These are phyloP conservation scores for Ametastegia equiseti DNA, from an alignment of 2,888 invertebrate genomes.

Conservation along the genomic window DNA sequence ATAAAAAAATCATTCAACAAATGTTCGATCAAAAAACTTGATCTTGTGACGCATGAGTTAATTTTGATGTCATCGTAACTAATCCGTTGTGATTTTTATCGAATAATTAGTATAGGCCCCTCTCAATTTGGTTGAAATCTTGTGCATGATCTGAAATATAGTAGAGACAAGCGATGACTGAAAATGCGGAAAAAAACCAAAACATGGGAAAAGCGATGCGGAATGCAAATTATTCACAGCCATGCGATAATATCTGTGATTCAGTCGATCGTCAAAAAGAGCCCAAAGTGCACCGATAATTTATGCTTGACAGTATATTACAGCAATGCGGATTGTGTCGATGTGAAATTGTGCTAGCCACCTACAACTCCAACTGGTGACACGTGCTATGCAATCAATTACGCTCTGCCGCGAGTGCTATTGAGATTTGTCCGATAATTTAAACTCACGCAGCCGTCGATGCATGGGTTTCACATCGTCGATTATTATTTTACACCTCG, in stretches of 20 bases:
- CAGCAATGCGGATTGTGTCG: constrained; percentile 22
- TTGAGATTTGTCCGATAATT: constrained; percentile 45
- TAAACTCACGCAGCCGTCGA: constrained; percentile 21
- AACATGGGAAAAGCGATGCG: too few species aligned
- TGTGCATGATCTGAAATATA: too few species aligned
- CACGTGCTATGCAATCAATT: constrained; percentile 38
- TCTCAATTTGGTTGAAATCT: too few species aligned
- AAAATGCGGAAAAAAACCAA: too few species aligned
- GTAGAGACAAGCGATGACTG: too few species aligned
- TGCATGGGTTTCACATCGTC: constrained; percentile 12
- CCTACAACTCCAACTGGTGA: constrained; percentile 9
- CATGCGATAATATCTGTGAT: not conserved
- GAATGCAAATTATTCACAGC: not conserved
- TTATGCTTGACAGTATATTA: constrained; percentile 59
- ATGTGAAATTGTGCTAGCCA: not conserved
- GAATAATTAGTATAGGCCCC: too few species aligned
- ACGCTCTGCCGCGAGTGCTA: constrained; percentile 39
- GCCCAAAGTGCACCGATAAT: constrained; percentile 65
- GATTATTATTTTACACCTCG: constrained; percentile 24
- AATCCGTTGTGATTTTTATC: too few species aligned
- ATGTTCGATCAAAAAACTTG: too few species aligned
- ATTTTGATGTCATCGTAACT: too few species aligned
- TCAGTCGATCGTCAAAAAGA: not conserved
- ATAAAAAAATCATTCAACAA: too few species aligned
- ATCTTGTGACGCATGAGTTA: too few species aligned